Evolutionary conservation across 92 coral and sea anemone species (phyloP).

Genomic region (Siderastrea radians): DNA sequence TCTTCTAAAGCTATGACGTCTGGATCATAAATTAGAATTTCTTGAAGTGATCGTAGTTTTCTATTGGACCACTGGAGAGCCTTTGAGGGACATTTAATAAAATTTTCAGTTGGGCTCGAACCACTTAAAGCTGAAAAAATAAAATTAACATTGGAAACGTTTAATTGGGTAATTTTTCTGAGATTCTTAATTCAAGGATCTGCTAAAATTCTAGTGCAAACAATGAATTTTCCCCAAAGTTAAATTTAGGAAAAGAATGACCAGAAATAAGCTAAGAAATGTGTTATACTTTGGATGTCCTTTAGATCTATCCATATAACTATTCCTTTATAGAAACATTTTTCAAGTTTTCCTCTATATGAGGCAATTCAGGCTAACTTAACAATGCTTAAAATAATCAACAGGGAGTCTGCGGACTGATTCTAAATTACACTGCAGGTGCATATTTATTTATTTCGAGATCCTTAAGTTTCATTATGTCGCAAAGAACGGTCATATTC

Average conservation of each 20-base stretch:
- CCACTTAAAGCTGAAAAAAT: constrained; percentile 79
- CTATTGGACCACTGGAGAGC: constrained; percentile 87
- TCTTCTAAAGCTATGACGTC: constrained; percentile 91
- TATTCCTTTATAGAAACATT: too few species aligned
- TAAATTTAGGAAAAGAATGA: too few species aligned
- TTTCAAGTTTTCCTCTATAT: too few species aligned
- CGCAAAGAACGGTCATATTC: neutral
- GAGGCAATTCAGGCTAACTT: too few species aligned
- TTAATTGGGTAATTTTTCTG: neutral
- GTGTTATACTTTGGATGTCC: too few species aligned
- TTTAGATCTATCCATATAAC: too few species aligned
- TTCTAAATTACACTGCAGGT: too few species aligned
- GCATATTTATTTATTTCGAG: neutral
- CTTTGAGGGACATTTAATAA: constrained; percentile 86
- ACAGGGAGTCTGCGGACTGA: too few species aligned
- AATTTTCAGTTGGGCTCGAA: constrained; percentile 89
- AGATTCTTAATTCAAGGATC: too few species aligned
- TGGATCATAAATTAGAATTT: constrained; percentile 83
- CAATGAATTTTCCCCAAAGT: neutral
- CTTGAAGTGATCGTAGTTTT: constrained; percentile 81
- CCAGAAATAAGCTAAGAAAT: too few species aligned
- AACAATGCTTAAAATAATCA: too few species aligned
- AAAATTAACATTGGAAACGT: neutral
- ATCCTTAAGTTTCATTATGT: neutral
- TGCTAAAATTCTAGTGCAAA: neutral